Conservation (phyloP, 2,888 invertebrate genomes). For the Taphrorychus bicolor region DNA sequence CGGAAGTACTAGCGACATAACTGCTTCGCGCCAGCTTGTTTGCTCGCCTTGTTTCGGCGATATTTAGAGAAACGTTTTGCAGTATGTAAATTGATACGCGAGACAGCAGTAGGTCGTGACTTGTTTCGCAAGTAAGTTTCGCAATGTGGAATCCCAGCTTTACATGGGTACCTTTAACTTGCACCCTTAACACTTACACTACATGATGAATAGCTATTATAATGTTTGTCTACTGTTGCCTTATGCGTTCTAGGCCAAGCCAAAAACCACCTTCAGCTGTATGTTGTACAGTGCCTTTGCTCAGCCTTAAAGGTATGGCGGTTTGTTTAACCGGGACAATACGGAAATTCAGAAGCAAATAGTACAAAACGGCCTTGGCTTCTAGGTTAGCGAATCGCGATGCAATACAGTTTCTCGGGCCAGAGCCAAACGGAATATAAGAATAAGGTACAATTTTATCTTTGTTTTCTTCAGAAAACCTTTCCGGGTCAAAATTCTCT, state of each 20-base stretch:
- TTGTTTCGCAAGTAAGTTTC: too few species aligned
- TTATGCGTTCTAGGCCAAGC: constrained; percentile 20
- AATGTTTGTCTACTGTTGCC: too few species aligned
- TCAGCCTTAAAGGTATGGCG: constrained; percentile 29
- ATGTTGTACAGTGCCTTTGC: background rate
- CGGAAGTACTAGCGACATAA: too few species aligned
- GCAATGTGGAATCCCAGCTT: too few species aligned
- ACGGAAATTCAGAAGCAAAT: constrained; percentile 50
- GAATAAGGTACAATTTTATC: constrained; percentile 60
- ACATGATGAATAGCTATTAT: too few species aligned
- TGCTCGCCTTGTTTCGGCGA: too few species aligned
- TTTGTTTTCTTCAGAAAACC: constrained; percentile 52
- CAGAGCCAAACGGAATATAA: constrained; percentile 64
- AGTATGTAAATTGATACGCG: too few species aligned
- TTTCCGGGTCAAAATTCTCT: constrained; percentile 61
- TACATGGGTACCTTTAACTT: too few species aligned
- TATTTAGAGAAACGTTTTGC: too few species aligned
- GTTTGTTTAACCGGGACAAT: constrained; percentile 48
- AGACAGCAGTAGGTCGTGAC: too few species aligned
- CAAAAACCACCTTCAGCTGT: constrained; percentile 26
- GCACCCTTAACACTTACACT: too few species aligned
- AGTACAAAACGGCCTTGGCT: constrained; percentile 43
- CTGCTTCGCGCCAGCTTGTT: too few species aligned
- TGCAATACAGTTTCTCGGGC: constrained; percentile 64
- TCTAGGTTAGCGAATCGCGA: constrained; percentile 53